Evolutionary conservation across 1,140 invertebrate genomes (phyloP), one percentile per base, ranked within the genome.

Genomic region (Halictus rubicundus): DNA sequence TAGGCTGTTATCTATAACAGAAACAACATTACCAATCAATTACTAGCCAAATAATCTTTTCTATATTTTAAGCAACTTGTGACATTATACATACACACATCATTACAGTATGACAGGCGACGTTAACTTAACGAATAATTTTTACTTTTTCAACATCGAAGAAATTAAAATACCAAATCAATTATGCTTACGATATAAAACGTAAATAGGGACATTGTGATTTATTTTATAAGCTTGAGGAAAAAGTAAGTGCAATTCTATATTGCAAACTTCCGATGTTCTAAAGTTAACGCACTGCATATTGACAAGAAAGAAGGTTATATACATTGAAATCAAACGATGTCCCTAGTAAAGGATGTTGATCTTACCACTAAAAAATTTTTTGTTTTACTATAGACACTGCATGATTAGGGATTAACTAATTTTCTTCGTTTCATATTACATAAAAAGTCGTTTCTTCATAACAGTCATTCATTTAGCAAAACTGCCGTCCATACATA

Each of bases 361-460:
- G 19, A 69, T 59, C 77, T 80, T 80, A 81, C 73, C 79, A 14
- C 61, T 46, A 68, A 46, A 14, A 63, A 68, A 54, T 32, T 19
- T 52, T 72, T 5, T 57, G 37, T 60, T 21, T 42, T 21, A 57
- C 27, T 59, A 80, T n/a, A 49, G 68, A 69, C 25, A 65, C 10
- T 52, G 70, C 59, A 68, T 57, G 23, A 32, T 72, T 46, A 78
- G 25, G 39, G 2, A 49, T 37, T 27, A 27, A 70, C 23, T 69
- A 80, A 19, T 65, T 80, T 82, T 68, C 77, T 80, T 74, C 81
- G 81, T 80, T 82, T 82, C 81, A 82, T 82, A 80, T 69, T 82
- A 82, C 46, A 60, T 52, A 10, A 16, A 54, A 63, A 63, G 66
- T 68, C 16, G 42, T 54, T 68, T 79, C 25, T 25, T 66, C 32